Evolutionary conservation across 2,113 vertebrate species (phyloP).

Genomic region (Sceloporus undulatus): DNA sequence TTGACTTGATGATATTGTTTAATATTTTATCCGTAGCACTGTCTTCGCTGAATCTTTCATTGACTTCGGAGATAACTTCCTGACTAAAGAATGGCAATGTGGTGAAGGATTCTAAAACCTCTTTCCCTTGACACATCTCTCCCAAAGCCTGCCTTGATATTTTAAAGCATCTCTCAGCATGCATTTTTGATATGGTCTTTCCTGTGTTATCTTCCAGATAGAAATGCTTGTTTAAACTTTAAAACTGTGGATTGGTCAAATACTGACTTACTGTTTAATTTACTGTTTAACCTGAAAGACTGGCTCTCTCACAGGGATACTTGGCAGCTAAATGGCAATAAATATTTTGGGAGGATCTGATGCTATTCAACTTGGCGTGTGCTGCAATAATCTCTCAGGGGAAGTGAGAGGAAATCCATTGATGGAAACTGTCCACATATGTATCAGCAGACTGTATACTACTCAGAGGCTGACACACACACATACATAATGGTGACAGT

Average conservation of each 20-base stretch:
- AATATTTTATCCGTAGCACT: background rate
- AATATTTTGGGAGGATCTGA: background rate
- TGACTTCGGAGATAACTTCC: conserved; percentile 2
- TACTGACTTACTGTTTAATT: background rate
- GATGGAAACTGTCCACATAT: background rate
- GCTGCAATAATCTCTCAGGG: no score
- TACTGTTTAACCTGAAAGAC: conserved; percentile 11
- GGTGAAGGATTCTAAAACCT: conserved; percentile 8
- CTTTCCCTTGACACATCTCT: background rate
- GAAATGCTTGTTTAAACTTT: conserved; percentile 19
- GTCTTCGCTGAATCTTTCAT: background rate
- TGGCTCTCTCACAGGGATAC: background rate
- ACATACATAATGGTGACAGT: background rate
- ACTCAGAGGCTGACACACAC: background rate
- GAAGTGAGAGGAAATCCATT: no score
- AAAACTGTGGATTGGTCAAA: background rate
- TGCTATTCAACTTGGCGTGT: background rate
- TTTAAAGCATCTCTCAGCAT: background rate
- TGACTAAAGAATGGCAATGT: background rate
- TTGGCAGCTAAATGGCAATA: background rate
- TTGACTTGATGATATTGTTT: background rate
- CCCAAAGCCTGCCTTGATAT: background rate
- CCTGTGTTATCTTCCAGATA: background rate
- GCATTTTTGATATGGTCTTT: conserved; percentile 15
- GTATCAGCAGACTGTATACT: background rate